Evolutionary conservation across 2,797 vertebrate genomes (phyloP).

Genomic region (Pangasius mekongensis): DNA sequence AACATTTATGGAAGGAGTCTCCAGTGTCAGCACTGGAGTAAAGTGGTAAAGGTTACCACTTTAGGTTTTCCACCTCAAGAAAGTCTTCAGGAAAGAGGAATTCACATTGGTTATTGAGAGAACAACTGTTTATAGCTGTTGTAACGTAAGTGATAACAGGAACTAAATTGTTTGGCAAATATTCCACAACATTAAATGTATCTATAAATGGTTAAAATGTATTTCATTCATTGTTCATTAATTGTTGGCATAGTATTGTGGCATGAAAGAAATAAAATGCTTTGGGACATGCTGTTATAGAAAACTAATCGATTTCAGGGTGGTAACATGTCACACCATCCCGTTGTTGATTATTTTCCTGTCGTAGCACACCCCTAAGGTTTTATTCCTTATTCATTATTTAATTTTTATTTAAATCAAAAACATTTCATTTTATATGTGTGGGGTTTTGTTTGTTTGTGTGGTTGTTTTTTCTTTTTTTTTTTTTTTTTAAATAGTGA

Average conservation of each 20-base stretch:
- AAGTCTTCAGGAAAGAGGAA: neutral
- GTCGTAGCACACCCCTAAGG: neutral
- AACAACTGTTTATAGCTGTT: neutral
- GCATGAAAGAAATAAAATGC: neutral
- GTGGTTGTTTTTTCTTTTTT: neutral
- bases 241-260: neutral
- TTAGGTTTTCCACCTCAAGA: neutral
- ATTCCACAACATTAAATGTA: neutral
- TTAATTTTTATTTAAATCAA: neutral
- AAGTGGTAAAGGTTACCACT: neutral
- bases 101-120: neutral
- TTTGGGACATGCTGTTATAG: neutral
- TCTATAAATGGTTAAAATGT: neutral
- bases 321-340: neutral
- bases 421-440: neutral
- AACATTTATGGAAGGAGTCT: neutral
- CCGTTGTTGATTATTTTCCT: neutral
- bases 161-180: neutral
- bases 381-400: neutral
- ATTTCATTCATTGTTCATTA: neutral
- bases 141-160: neutral
- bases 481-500: neutral
- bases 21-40: neutral
- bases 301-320: neutral
- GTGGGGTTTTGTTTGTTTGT: neutral